Evolutionary conservation across 2,888 invertebrate genomes (phyloP).

Genomic region (Phaedon cochleariae): DNA sequence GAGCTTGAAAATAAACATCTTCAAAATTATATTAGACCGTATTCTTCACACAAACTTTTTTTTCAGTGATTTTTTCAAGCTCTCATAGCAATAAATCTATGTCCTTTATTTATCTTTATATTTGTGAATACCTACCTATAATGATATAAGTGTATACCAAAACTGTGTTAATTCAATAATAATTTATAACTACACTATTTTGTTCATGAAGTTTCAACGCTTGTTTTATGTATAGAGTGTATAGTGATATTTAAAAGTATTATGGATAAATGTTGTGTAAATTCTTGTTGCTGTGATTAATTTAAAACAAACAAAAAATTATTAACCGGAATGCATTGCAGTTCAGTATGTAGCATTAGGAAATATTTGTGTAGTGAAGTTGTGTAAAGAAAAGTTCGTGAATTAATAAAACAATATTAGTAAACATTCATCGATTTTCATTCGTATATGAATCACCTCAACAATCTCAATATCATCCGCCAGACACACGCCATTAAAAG

Average conservation of each 20-base stretch:
- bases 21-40: background rate
- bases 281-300: constrained; percentile 64
- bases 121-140: constrained; percentile 28
- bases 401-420: constrained; percentile 53
- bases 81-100: constrained; percentile 49
- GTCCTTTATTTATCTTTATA: constrained; percentile 25
- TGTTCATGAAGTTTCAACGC: background rate
- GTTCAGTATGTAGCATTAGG: constrained; percentile 54
- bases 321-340: constrained; percentile 50
- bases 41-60: too few species aligned
- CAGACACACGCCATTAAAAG: too few species aligned
- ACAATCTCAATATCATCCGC: too few species aligned
- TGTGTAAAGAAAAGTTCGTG: constrained; percentile 60
- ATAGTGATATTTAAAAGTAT: constrained; percentile 51
- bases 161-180: constrained; percentile 26
- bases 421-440: constrained; percentile 25
- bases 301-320: constrained; percentile 55
- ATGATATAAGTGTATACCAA: constrained; percentile 38
- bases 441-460: too few species aligned
- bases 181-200: constrained; percentile 18
- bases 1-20: background rate
- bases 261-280: constrained; percentile 57
- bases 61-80: too few species aligned
- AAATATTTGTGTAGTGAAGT: constrained; percentile 59
- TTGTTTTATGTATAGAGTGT: constrained; percentile 40